Conservation (phyloP, 2,888 invertebrate species). For the Agonopterix subpropinquella region DNA sequence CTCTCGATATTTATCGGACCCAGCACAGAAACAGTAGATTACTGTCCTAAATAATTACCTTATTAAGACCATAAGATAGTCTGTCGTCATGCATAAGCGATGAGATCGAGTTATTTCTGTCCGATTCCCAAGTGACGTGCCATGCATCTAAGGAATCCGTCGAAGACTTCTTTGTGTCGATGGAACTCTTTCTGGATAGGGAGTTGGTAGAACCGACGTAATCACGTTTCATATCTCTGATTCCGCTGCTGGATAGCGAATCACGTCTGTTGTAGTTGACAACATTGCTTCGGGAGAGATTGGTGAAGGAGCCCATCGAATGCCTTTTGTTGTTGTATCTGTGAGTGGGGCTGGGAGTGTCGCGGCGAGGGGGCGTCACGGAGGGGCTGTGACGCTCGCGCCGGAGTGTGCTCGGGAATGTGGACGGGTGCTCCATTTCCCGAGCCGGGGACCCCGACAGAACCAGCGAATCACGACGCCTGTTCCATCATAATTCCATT, state of each 20-base stretch:
- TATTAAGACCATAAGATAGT: constrained; percentile 46
- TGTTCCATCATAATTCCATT: constrained; percentile 35
- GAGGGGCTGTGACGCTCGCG: constrained; percentile 73
- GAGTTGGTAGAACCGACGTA: constrained; percentile 66
- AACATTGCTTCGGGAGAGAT: constrained; percentile 51
- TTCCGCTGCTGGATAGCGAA: constrained; percentile 47
- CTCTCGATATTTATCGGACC: too few species aligned
- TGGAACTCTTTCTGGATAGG: constrained; percentile 67
- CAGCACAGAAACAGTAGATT: constrained; percentile 12
- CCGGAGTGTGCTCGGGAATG: constrained; percentile 81
- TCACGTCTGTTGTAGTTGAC: constrained; percentile 65
- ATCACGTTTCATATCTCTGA: constrained; percentile 71
- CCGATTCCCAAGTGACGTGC: constrained; percentile 82
- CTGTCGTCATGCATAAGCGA: constrained; percentile 69
- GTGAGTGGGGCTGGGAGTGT: constrained; percentile 64
- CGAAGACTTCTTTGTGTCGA: constrained; percentile 73
- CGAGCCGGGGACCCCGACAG: constrained; percentile 74
- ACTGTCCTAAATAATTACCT: constrained; percentile 48
- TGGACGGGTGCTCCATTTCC: constrained; percentile 81
- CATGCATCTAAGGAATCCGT: constrained; percentile 83
- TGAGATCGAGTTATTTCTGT: constrained; percentile 78
- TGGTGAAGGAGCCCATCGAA: constrained; percentile 65
- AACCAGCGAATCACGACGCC: constrained; percentile 77
- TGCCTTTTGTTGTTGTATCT: constrained; percentile 52
- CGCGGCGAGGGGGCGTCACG: constrained; percentile 63